Base-by-base conservation (phyloP, 2,113 vertebrate genomes). In the Chiloscyllium plagiosum region DNA sequence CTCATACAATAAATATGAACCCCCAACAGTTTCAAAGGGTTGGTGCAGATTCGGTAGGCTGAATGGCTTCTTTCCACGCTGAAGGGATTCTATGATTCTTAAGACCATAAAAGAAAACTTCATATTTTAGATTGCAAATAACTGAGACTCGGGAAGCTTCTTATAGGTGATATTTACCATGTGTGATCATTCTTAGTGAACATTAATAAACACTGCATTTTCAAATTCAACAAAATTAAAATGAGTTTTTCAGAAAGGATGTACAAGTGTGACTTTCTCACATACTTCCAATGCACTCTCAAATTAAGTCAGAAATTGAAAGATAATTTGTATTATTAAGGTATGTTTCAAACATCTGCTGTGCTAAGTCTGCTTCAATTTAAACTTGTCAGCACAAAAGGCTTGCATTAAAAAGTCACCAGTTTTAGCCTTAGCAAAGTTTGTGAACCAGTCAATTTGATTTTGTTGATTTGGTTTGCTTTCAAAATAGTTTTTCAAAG, bases 321-420 rank as follows among this genome's bases (percentile, higher is more conserved):
- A 69, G 1, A 19, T 42, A 94, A 94, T 94, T 69, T 10, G 5
- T 52, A 24, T 33, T 68, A 68, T 68, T 68, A 69, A 94, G 69
- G 26, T 94, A 19, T 68, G 66, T 37, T 42, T n/a, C 37, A 70
- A 94, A 94, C 66, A 94, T 70, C 92, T 69, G 92, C 92, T 69
- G 90, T 37, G n/a, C 61, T 19, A 93, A 20, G 37, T 68, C 5
- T 93, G 19, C 1, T 93, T 61, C n/a, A 20, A 37, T 24, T 68
- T 22, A 94, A 94, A 1, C n/a, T 24, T 42, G 70, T 70, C 26
- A 70, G 65, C 92, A 94, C 26, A 69, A 24, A 68, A 6, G 24
- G 0, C 17, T 90, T 94, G 65, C 6, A 37, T 61, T 47, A 70
- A 47, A 47, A 69, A 47, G 29, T 61, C 52, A 90, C 52, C 0